Conservation (phyloP, 2,888 invertebrate species). For the Melipona bicolor region DNA sequence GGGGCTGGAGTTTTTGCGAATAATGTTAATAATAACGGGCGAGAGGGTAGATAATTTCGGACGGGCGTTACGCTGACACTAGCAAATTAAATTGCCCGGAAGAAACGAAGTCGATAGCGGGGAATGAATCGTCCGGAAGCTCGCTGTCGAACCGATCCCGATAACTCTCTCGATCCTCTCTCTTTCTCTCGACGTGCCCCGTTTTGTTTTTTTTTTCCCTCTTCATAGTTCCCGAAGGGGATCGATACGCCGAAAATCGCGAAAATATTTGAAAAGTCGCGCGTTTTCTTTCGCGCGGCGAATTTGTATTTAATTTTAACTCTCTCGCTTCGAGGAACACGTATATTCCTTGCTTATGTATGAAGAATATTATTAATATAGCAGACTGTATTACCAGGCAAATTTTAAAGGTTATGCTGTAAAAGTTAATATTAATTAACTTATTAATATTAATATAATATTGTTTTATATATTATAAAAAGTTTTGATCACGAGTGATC, state of each 20-base stretch:
- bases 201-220: not conserved
- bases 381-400: too few relatives aligned
- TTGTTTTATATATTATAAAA: too few relatives aligned
- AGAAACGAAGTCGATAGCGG: slow-evolving; percentile 43
- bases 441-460: too few relatives aligned
- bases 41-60: slow-evolving; percentile 46
- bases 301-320: too few relatives aligned
- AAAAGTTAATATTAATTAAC: too few relatives aligned
- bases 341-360: too few relatives aligned
- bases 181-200: not conserved
- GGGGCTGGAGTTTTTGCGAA: slow-evolving; percentile 7
- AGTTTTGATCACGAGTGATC: too few relatives aligned
- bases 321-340: too few relatives aligned
- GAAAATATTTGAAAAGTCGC: not conserved
- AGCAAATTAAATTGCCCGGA: slow-evolving; percentile 51
- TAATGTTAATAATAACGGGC: slow-evolving; percentile 48
- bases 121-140: slow-evolving; percentile 46
- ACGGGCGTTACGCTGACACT: slow-evolving; percentile 37
- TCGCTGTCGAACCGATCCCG: slow-evolving; percentile 42
- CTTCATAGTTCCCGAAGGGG: not conserved
- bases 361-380: too few relatives aligned
- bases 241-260: not conserved
- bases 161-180: slow-evolving; percentile 30
- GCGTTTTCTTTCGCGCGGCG: not conserved
- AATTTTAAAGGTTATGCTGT: too few relatives aligned